These are phyloP conservation scores for Pachyramphus minor DNA, from an alignment of 2,113 vertebrate genomes.

Conservation along the genomic window DNA sequence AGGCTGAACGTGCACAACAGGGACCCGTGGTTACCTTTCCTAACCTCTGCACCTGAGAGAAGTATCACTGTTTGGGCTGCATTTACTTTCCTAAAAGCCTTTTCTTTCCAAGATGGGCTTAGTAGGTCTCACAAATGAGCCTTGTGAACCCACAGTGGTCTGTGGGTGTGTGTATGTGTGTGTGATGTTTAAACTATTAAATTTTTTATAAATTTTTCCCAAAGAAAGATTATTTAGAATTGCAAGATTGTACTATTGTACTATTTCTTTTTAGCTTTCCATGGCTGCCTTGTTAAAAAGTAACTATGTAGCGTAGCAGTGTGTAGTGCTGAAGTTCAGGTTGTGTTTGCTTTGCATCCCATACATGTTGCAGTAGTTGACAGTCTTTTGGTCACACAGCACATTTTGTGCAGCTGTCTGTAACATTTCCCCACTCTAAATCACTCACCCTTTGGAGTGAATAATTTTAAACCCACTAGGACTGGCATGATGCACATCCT, in stretches of 20 bases:
- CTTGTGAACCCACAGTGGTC: background rate
- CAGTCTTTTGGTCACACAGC: background rate
- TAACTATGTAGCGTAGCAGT: background rate
- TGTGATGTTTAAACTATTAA: background rate
- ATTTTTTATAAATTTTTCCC: background rate
- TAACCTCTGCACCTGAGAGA: background rate
- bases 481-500: background rate
- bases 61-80: background rate
- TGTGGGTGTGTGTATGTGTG: no score
- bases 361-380: background rate
- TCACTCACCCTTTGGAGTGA: background rate
- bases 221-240: background rate
- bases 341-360: background rate
- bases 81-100: background rate
- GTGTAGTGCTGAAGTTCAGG: background rate
- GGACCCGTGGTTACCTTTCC: accelerated
- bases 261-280: no score
- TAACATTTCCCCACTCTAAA: background rate
- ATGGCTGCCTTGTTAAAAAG: background rate
- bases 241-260: no score
- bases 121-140: background rate
- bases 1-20: background rate
- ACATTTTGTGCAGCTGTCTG: accelerated
- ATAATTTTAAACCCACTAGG: background rate
- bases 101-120: background rate